Evolutionary conservation across 2,888 invertebrate genomes (phyloP).

Genomic region (Biston betularia): DNA sequence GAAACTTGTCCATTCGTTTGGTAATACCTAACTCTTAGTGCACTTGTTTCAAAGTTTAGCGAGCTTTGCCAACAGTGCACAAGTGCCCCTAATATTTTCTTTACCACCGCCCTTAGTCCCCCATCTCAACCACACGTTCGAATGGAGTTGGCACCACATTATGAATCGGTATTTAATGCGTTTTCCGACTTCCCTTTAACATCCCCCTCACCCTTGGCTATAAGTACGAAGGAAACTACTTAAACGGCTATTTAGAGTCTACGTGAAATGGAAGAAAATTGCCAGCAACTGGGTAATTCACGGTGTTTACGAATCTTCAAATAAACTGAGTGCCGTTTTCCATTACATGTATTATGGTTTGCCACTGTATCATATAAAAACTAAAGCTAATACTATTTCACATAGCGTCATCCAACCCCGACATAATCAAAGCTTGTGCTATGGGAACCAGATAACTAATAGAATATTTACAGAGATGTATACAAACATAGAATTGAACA

Average conservation of each 20-base stretch:
- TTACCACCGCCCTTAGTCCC: slow-evolving; percentile 4
- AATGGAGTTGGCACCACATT: slow-evolving; percentile 53
- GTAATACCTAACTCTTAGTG: not conserved
- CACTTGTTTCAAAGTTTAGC: not conserved
- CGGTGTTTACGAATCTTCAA: not conserved
- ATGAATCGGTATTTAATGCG: slow-evolving; percentile 65
- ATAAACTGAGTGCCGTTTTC: too few species aligned
- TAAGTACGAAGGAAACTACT: slow-evolving; percentile 31
- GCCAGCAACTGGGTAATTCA: not conserved
- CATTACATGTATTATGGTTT: too few species aligned
- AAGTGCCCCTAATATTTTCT: slow-evolving; percentile 25
- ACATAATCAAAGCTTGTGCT: too few species aligned
- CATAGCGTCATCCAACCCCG: too few species aligned
- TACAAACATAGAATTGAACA: too few species aligned
- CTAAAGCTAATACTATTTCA: too few species aligned
- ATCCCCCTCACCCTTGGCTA: slow-evolving; percentile 35
- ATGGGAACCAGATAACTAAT: too few species aligned
- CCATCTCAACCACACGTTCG: slow-evolving; percentile 29
- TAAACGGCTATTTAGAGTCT: slow-evolving; percentile 20
- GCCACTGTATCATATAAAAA: too few species aligned
- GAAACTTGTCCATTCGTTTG: not conserved
- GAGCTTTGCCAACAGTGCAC: not conserved
- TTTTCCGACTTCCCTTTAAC: slow-evolving; percentile 42
- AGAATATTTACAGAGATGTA: too few species aligned
- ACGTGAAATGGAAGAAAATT: slow-evolving; percentile 25